Evolutionary conservation across 2,888 invertebrate species (phyloP).

Genomic region (Stegophylla sp.): DNA sequence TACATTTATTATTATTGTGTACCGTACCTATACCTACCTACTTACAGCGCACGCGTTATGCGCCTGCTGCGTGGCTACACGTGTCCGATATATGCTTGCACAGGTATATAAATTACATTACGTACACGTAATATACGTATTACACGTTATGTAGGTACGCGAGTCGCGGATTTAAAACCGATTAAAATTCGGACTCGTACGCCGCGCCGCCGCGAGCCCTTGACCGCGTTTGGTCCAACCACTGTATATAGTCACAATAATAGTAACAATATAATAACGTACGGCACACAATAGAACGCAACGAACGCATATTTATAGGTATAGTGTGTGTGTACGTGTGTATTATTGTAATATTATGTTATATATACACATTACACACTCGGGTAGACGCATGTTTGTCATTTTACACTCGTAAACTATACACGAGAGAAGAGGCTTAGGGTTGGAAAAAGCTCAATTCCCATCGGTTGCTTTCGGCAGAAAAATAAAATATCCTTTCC

Average conservation of each 20-base stretch:
- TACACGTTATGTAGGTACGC: background rate
- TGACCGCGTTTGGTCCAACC: constrained; percentile 39
- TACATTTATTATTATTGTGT: no score
- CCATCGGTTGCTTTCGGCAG: no score
- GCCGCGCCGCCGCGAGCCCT: constrained; percentile 4
- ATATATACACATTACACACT: background rate
- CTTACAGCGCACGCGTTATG: no score
- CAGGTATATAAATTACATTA: no score
- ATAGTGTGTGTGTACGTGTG: background rate
- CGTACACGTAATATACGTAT: background rate
- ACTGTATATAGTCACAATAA: background rate
- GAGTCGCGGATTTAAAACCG: background rate
- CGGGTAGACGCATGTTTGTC: no score
- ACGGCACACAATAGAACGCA: background rate
- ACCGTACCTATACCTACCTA: no score
- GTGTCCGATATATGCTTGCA: background rate
- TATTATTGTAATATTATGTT: no score
- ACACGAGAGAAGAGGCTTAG: no score
- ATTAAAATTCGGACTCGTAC: background rate
- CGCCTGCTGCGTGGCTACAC: no score
- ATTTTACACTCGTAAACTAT: no score
- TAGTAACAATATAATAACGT: background rate
- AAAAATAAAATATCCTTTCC: no score
- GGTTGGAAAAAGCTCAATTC: no score
- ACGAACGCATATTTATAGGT: background rate